phyloP scores from a whole-genome alignment of 2,888 invertebrate species.

The Nomada flava region DNA sequence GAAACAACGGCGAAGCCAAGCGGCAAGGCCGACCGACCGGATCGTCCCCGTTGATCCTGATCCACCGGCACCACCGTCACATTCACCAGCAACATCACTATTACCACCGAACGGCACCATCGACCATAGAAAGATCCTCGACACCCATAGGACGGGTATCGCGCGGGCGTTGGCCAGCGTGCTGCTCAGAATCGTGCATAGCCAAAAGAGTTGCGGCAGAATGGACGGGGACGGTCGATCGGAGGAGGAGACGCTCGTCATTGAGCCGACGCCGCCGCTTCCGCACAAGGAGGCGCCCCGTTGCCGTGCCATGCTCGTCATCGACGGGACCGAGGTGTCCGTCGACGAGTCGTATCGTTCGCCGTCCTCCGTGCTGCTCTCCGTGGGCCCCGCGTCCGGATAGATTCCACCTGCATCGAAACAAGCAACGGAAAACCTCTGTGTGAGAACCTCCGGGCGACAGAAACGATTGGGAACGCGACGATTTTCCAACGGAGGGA shows the following conservation, averaged over 20 bases:
- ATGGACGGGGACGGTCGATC: constrained; percentile 74
- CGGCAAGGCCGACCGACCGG: background rate
- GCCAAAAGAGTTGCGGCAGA: constrained; percentile 74
- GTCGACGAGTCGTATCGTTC: constrained; percentile 23
- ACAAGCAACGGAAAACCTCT: background rate
- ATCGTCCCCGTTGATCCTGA: background rate
- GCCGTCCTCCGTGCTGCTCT: constrained; percentile 13
- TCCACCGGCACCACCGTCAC: background rate
- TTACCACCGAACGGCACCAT: constrained; percentile 2
- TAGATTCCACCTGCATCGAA: constrained; percentile 42
- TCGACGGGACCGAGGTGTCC: constrained; percentile 8
- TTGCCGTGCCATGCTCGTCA: constrained; percentile 27
- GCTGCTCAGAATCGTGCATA: constrained; percentile 83
- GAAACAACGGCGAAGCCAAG: constrained; percentile 18
- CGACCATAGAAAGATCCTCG: constrained; percentile 42
- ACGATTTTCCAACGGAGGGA: no score
- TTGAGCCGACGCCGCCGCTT: constrained; percentile 78
- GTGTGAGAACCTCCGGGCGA: background rate
- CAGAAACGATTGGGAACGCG: no score
- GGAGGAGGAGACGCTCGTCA: constrained; percentile 81
- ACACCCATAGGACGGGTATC: constrained; percentile 57
- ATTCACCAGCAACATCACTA: background rate
- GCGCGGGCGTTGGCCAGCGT: constrained; percentile 75
- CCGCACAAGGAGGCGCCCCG: constrained; percentile 76
- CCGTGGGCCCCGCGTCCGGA: constrained; percentile 31